phyloP scores from a whole-genome alignment of 2,113 vertebrate species.

The Bungarus multicinctus region DNA sequence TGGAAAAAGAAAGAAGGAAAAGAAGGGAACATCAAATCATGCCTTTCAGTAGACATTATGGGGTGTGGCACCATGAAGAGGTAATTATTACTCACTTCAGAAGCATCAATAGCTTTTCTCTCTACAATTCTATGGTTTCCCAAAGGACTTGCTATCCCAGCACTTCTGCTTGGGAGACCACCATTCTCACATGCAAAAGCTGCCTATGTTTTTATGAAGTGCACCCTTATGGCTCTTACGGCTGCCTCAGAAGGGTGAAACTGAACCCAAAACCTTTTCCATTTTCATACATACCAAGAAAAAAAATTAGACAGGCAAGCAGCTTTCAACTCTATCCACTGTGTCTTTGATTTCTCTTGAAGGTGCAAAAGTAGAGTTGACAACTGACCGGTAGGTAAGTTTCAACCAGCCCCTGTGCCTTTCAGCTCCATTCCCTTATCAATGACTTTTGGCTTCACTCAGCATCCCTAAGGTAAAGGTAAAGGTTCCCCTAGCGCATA shows the following conservation, averaged over 20 bases:
- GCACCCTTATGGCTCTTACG: not conserved
- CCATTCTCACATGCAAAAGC: not conserved
- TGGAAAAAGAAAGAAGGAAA: rapidly evolving
- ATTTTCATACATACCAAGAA: not conserved
- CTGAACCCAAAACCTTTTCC: not conserved
- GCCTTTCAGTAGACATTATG: not conserved
- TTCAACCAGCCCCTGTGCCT: not conserved
- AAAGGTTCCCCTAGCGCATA: too few species aligned
- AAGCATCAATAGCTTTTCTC: not conserved
- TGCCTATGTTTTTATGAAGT: not conserved
- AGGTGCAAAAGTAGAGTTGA: too few species aligned
- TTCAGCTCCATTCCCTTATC: not conserved
- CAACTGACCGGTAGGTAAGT: too few species aligned
- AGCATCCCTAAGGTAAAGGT: not conserved
- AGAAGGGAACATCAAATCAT: not conserved
- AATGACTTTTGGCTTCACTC: not conserved
- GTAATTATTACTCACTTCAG: not conserved
- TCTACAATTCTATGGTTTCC: not conserved
- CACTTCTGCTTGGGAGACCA: not conserved
- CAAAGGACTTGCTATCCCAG: not conserved
- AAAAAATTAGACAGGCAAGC: not conserved
- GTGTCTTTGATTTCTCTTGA: too few species aligned
- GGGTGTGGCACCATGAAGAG: not conserved
- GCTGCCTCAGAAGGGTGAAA: not conserved
- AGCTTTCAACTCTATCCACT: not conserved